These are phyloP conservation scores for Ptilodon capucinus DNA, from an alignment of 2,888 invertebrate species.

Conservation along the genomic window DNA sequence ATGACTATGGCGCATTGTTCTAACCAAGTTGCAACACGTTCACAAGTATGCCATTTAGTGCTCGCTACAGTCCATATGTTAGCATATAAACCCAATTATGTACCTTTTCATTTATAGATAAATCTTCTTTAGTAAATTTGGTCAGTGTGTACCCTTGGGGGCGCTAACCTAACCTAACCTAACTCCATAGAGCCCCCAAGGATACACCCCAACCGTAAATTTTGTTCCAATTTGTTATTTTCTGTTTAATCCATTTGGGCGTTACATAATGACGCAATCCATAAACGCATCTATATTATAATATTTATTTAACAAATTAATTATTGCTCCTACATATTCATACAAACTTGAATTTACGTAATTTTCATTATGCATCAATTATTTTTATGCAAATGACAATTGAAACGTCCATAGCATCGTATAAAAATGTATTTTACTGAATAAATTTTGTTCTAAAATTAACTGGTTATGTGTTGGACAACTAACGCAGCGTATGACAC, in stretches of 20 bases:
- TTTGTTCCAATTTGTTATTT: neutral
- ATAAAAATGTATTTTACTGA: constrained; percentile 6
- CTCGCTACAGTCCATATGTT: neutral
- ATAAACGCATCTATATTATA: neutral
- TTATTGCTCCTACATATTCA: neutral
- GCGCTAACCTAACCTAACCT: too few relatives aligned
- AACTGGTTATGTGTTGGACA: constrained; percentile 18
- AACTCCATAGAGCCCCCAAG: too few relatives aligned
- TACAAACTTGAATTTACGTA: neutral
- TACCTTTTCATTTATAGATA: too few relatives aligned
- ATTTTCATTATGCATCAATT: constrained; percentile 2
- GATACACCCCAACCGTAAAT: too few relatives aligned
- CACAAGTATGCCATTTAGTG: neutral
- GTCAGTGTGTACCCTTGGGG: too few relatives aligned
- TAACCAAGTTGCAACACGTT: constrained; percentile 21
- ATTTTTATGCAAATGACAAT: constrained; percentile 16
- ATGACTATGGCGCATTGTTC: constrained; percentile 29
- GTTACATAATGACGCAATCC: neutral
- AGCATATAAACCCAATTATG: too few relatives aligned
- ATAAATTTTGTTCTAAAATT: constrained; percentile 10
- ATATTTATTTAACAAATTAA: neutral
- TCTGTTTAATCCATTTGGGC: neutral
- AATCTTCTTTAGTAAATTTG: too few relatives aligned
- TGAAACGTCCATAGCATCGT: neutral
- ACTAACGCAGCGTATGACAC: constrained; percentile 9